Evolutionary conservation across 2,888 invertebrate genomes (phyloP).

Genomic region (Drosophila crucigera): DNA sequence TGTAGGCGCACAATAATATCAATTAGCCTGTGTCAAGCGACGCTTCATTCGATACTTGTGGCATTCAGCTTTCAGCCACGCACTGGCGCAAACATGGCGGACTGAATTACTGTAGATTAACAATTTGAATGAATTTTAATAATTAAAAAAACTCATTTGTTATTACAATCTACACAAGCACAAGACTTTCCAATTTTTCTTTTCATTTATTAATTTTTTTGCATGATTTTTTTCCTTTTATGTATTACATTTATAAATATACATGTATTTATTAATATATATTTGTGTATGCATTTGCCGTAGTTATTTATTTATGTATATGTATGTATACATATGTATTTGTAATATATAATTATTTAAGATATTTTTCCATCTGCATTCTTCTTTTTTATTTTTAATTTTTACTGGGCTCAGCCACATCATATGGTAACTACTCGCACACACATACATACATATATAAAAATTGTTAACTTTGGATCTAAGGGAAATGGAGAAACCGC

Average conservation of each 20-base stretch:
- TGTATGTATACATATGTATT: constrained; percentile 29
- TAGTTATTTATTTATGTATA: constrained; percentile 21
- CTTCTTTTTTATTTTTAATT: neutral
- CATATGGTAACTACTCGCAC: constrained; percentile 10
- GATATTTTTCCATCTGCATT: constrained; percentile 33
- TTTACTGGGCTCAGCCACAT: constrained; percentile 11
- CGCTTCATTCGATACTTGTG: neutral
- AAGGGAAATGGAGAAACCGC: constrained; percentile 21
- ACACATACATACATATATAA: constrained; percentile 7
- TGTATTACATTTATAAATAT: constrained; percentile 55
- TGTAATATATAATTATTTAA: constrained; percentile 34
- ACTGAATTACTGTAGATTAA: neutral
- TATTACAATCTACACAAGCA: constrained; percentile 10
- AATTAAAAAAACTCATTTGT: constrained; percentile 1
- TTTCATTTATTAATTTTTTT: constrained; percentile 2
- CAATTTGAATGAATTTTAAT: neutral
- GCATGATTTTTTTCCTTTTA: constrained; percentile 23
- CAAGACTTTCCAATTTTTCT: neutral
- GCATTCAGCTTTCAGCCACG: neutral
- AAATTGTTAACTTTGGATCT: constrained; percentile 32
- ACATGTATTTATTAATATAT: constrained; percentile 23
- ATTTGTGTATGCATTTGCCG: constrained; percentile 24
- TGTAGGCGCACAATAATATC: neutral
- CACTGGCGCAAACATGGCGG: neutral
- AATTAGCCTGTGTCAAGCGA: neutral